Base-by-base conservation (phyloP, 2,888 invertebrate genomes). In the Macrosoma leucophasiata region DNA sequence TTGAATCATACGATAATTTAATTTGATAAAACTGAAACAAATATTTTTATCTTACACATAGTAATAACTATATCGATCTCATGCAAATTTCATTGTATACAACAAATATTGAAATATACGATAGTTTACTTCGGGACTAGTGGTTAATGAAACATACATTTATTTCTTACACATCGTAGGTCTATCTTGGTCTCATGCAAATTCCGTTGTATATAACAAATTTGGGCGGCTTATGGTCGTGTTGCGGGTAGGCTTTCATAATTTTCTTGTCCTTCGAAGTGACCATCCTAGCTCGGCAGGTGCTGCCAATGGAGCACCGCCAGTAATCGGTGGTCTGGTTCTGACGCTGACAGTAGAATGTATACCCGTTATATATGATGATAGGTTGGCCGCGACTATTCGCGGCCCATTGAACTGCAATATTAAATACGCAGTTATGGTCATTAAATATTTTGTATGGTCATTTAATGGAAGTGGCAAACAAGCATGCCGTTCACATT, bases 331-430 rank as follows among this genome's bases (percentile, higher is more conserved):
- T 53, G 1, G 6, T 14, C 7, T 13, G 32, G 10, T 35, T 23
- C n/a, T 36, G 31, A 25, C 42, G 42, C 15, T 55, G 43, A 13
- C 42, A 33, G 37, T 58, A 60, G 32, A 59, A 66, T 0, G 58
- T 58, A 33, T 48, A 65, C 1, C 54, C 56, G 8, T 61, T 45
- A 2, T 58, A 35, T 22, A 63, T 39, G 0, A 52, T 46, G 13
- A 66, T 25, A 18, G 54, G 48, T 14, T 54, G 56, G 0, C 61
- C 62, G n/a, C 21, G 13, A 2, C 13, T 10, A 9, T 29, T 29
- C 1, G 21, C 7, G 3, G n/a, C 13, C 29, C 29, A 29, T 3
- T 10, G 7, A 7, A 13, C 29, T 29, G 20, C 4, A 13, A 26
- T 3, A 3, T 17, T 26, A 11, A 5, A 19, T 12, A n/a, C n/a